phyloP scores from a whole-genome alignment of 2,797 vertebrate species.

The Cynopterus sphinx region DNA sequence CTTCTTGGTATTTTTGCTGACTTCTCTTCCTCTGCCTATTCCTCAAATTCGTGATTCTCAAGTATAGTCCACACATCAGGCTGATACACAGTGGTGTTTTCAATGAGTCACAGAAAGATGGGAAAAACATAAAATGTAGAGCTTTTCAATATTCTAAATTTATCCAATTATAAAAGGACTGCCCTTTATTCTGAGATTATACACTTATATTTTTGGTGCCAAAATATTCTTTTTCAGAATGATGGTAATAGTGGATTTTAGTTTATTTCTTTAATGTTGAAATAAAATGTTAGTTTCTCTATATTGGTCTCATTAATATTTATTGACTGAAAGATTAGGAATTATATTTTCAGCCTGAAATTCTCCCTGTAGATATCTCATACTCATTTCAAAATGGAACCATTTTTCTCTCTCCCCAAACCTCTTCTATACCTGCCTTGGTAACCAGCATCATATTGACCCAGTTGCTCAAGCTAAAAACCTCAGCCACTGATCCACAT shows the following conservation, averaged over 20 bases:
- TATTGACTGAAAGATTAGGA: not conserved
- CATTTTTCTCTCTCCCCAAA: not conserved
- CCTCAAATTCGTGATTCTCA: not conserved
- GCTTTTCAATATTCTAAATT: constrained; percentile 13
- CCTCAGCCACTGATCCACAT: not conserved
- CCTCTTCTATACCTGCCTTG: not conserved
- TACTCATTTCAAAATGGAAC: constrained; percentile 14
- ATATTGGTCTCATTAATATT: not conserved
- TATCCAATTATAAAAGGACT: not conserved
- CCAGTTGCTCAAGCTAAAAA: not conserved
- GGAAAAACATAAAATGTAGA: not conserved
- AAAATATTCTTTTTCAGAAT: constrained; percentile 29
- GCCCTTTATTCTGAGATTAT: constrained; percentile 2
- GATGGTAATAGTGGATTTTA: not conserved
- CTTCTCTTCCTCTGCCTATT: constrained; percentile 15
- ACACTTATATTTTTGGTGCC: not conserved
- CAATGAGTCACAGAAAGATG: not conserved
- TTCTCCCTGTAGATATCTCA: not conserved
- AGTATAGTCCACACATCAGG: not conserved
- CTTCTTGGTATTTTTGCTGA: not conserved
- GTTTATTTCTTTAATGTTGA: constrained; percentile 10
- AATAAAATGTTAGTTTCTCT: constrained; percentile 34
- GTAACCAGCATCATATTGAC: not conserved
- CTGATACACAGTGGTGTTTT: not conserved
- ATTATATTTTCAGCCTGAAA: not conserved